Percentiles rank a stretch among this genome's conserved stretches.
phyloP scores from a whole-genome alignment of 2,797 vertebrate species.

The Luscinia luscinia region DNA sequence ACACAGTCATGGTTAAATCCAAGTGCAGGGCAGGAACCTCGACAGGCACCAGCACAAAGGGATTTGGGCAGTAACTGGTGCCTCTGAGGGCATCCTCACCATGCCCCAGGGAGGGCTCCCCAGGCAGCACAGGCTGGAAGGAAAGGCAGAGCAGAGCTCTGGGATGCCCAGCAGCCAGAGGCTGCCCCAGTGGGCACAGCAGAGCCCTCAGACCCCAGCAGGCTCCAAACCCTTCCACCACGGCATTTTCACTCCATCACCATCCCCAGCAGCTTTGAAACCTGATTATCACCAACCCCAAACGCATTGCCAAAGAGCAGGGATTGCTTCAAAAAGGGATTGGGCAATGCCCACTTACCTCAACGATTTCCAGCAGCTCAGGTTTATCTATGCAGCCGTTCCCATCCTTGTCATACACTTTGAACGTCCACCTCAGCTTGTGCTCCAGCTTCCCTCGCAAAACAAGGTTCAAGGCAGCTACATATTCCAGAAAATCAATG shows the following conservation, averaged over 20 bases:
- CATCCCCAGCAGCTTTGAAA: neutral
- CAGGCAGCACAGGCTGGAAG: neutral
- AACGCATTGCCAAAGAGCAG: neutral
- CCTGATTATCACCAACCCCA: neutral
- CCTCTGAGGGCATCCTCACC: neutral
- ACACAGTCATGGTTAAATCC: neutral
- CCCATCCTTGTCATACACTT: conserved; percentile 96
- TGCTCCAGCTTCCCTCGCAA: conserved; percentile 93
- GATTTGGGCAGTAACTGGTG: neutral
- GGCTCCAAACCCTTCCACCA: neutral
- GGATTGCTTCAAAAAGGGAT: neutral
- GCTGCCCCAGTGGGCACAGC: neutral
- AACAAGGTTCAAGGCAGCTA: conserved; percentile 93
- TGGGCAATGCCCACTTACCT: conserved; percentile 67
- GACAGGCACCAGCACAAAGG: neutral
- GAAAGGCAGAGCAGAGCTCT: neutral
- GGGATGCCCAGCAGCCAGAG: too few species aligned
- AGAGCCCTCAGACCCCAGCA: neutral
- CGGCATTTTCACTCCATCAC: neutral
- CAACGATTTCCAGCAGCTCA: conserved; percentile 86
- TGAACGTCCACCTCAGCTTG: conserved; percentile 97
- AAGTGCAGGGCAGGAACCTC: neutral
- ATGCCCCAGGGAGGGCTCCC: neutral
- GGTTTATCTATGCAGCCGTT: conserved; percentile 94
- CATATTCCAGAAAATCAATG: conserved; percentile 96